Base-by-base conservation (phyloP, 2,797 vertebrate genomes). In the Sebastiscus albofasciatus region DNA sequence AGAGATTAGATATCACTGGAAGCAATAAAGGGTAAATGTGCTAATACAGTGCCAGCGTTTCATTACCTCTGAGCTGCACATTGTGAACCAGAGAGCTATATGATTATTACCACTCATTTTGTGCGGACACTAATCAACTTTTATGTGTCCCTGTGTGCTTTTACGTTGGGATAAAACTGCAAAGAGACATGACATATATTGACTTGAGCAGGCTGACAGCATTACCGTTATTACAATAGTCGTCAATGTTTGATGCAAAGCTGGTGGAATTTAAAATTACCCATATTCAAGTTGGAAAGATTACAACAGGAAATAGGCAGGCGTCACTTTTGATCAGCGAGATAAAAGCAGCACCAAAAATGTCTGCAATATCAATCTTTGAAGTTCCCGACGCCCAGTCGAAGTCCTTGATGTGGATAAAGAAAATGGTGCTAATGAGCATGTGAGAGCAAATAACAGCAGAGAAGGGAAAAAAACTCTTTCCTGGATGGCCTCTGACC, bases 381-480 rank as follows among this genome's bases (percentile, higher is more conserved):
- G 84, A 90, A 90, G 87, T 80, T 83, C 68, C 33, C 24, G 72
- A 67, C 22, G 31, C 64, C 34, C 6, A 2, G 66, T 83, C 68
- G 58, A 65, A 60, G 60, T 36, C 78, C 81, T 88, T 90, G 84
- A 93, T 80, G 87, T 68, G 74, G 80, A 75, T 81, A 11, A 81
- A 83, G 86, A 75, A 91, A 92, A 93, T 83, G 78, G 58, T 62
- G 77, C 80, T 93, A 94, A 94, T 90, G 92, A 93, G 92, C 74
- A 72, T 24, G 70, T 67, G 80, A 81, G 79, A 33, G 79, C 34
- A 77, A 81, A 79, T 31, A 75, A 78, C 29, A 27, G 70, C 36
- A 26, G 33, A 31, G 39, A 20, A 22, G 42, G 34, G 20, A 12
- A 5, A 20, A n/a, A 11, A 61, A 36, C 26, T 67, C 31, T 68